These are phyloP conservation scores for Tachysurus vachellii DNA, from an alignment of 2,113 vertebrate genomes.

Conservation along the genomic window DNA sequence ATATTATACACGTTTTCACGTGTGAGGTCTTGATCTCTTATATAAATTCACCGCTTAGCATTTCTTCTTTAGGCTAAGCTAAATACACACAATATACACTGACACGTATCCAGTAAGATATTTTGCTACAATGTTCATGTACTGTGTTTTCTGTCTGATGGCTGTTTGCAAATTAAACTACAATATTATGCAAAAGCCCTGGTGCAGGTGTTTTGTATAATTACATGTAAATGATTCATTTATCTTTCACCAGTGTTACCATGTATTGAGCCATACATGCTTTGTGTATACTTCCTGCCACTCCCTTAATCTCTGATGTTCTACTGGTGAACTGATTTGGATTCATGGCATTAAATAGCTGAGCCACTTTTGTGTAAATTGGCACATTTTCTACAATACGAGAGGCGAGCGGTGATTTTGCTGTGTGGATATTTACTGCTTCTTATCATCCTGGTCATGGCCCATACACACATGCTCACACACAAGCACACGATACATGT, in stretches of 20 bases:
- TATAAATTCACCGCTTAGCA: no score
- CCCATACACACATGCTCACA: no score
- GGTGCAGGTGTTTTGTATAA: constrained; percentile 14
- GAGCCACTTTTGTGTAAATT: neutral
- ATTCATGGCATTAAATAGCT: neutral
- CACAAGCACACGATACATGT: neutral
- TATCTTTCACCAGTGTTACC: neutral
- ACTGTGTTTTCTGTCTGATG: neutral
- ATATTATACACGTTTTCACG: neutral
- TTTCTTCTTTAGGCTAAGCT: neutral
- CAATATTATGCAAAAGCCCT: neutral
- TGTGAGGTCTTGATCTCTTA: neutral
- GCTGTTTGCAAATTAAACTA: neutral
- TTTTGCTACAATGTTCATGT: neutral
- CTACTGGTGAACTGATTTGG: neutral
- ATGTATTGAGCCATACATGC: neutral
- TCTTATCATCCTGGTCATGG: neutral
- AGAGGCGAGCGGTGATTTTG: constrained; percentile 10
- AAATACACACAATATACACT: neutral
- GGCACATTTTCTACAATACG: constrained; percentile 7
- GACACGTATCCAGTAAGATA: neutral
- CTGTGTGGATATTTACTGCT: constrained; percentile 17
- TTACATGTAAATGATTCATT: constrained; percentile 11
- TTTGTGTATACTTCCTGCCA: neutral
- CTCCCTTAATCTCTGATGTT: neutral